Conservation (phyloP, 2,797 vertebrate genomes). For the Loris lydekkerianus region DNA sequence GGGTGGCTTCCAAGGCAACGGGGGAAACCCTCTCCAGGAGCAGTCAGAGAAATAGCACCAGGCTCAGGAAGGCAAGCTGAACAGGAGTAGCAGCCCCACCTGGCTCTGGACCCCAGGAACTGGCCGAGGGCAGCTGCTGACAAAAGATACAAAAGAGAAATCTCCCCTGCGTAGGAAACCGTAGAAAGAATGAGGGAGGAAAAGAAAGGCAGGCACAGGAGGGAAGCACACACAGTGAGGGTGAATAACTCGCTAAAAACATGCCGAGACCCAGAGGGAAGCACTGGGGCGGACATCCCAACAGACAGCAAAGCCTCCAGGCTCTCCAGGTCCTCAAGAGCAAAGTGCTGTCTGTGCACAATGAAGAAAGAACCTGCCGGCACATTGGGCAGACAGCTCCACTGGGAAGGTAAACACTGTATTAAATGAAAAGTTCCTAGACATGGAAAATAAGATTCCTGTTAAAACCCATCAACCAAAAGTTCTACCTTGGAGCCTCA, state of each 20-base stretch:
- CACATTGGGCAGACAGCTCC: not conserved
- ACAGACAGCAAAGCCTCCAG: not conserved
- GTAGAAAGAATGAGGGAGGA: not conserved
- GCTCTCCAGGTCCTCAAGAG: not conserved
- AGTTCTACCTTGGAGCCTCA: not conserved
- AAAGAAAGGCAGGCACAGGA: not conserved
- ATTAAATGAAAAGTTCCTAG: not conserved
- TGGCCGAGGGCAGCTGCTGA: not conserved
- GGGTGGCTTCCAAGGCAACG: not conserved
- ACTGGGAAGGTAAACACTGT: slow-evolving; percentile 19
- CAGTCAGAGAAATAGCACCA: not conserved
- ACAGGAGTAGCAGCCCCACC: not conserved
- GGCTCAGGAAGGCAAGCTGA: not conserved
- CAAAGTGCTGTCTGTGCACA: slow-evolving; percentile 37
- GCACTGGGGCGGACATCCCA: not conserved
- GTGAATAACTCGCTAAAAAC: not conserved
- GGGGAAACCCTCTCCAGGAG: slow-evolving; percentile 51
- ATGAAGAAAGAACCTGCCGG: not conserved
- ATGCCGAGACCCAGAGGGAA: not conserved
- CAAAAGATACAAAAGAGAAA: slow-evolving; percentile 39
- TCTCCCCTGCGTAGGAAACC: not conserved
- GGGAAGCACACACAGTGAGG: not conserved
- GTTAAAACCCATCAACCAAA: not conserved
- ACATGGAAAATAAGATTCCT: not conserved
- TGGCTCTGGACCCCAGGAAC: not conserved